Conservation (phyloP, 2,888 invertebrate species). For the Caenorhabditis sp. region DNA sequence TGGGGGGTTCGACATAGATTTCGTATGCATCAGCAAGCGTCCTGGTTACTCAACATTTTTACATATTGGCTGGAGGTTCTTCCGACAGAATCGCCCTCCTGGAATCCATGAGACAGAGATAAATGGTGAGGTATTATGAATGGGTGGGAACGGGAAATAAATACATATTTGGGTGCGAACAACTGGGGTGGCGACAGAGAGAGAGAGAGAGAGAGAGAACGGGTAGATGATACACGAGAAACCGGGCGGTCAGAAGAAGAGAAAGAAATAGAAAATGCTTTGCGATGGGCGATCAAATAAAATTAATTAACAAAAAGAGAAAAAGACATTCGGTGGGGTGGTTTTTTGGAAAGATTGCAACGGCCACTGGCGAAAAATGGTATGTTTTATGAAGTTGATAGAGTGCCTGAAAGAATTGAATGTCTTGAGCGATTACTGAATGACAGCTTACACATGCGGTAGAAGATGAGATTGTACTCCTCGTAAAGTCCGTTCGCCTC, state of each 20-base stretch:
- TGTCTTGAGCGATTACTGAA: not conserved
- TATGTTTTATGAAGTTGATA: constrained; percentile 48
- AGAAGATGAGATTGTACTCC: constrained; percentile 78
- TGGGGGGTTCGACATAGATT: constrained; percentile 28
- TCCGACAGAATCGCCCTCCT: not conserved
- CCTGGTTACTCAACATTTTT: constrained; percentile 53
- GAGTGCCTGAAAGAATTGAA: constrained; percentile 24
- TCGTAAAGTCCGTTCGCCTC: constrained; percentile 70
- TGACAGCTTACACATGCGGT: constrained; percentile 69
- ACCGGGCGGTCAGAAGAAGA: not conserved
- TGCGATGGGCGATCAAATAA: not conserved
- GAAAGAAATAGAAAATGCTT: constrained; percentile 39
- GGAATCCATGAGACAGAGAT: constrained; percentile 26
- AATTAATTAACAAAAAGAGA: constrained; percentile 6
- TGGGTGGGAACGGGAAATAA: not conserved
- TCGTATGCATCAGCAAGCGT: not conserved
- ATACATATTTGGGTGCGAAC: constrained; percentile 8
- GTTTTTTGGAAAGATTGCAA: constrained; percentile 37
- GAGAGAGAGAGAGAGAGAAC: constrained; percentile 21
- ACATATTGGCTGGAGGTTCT: constrained; percentile 34
- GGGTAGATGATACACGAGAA: not conserved
- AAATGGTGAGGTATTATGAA: constrained; percentile 19
- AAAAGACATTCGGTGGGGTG: not conserved
- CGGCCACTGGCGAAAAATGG: constrained; percentile 39
- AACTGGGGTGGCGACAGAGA: constrained; percentile 1